Evolutionary conservation across 2,113 vertebrate genomes (phyloP), one percentile per base, ranked within the genome.

Genomic region (Sceloporus tristichus): DNA sequence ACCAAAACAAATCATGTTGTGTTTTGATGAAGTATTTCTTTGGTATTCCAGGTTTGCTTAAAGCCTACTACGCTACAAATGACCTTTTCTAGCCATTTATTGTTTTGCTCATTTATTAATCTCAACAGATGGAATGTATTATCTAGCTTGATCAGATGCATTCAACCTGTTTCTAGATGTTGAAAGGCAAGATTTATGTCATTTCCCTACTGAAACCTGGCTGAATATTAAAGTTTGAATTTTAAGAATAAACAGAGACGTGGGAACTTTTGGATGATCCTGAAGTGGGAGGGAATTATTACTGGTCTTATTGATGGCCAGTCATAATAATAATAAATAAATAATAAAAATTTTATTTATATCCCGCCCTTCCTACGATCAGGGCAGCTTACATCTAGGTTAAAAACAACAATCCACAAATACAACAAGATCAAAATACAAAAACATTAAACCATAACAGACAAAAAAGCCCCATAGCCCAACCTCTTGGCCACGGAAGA

Each of bases 1-100:
- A 48, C 34, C 34, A 85, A 88, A 82, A 87, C 86, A 74, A 78
- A 23, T 56, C 56, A 9, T 71, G 70, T 42, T 76, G 70, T 5
- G 2, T 88, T 89, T 82, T 84, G 85, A 54, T 66, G 73, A 86
- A 74, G 70, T 2, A 16, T 27, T 90, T 91, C 85, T 27, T 7
- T 8, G 0, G 87, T 90, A 88, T 90, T 29, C 27, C 77, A 62
- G 34, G 83, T 94, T 93, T 91, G 78, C 89, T 93, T 91, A 88
- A 94, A 95, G 85, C 86, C 92, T 82, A 92, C 23, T 76, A 53
- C 73, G 14, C 40, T 78, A 21, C 71, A 3, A 54, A 2, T 68
- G 42, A 16, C 66, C 86, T 85, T 0, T 80, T 90, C 53, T 85
- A 93, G 53, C 71, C 65, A 2, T 68, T 66, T 77, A 21, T 38